Conservation (phyloP, 2,888 invertebrate genomes). For the Drosophila seclusa region DNA sequence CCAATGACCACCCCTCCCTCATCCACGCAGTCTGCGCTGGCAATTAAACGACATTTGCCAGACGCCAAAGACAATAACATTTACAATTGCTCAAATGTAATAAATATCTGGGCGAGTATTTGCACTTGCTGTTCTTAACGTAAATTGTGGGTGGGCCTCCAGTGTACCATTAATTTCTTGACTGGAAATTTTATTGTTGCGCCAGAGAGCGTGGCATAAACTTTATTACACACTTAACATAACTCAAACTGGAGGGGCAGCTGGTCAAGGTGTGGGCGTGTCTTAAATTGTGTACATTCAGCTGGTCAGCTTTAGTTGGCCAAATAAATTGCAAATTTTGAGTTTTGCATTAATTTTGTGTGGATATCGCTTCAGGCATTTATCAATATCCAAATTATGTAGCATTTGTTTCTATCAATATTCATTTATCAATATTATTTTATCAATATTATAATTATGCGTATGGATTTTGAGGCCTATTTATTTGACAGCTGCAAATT, state of each 20-base stretch:
- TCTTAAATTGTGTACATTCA: slow-evolving; percentile 1
- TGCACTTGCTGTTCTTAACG: slow-evolving; percentile 16
- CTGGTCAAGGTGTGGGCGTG: slow-evolving; percentile 35
- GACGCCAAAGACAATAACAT: slow-evolving; percentile 79
- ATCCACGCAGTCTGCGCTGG: slow-evolving; percentile 31
- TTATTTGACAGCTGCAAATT: slow-evolving; percentile 37
- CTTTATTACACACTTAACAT: slow-evolving; percentile 68
- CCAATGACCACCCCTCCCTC: not conserved
- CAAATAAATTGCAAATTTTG: slow-evolving; percentile 11
- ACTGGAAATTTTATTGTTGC: slow-evolving; percentile 64
- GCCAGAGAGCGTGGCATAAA: slow-evolving; percentile 58
- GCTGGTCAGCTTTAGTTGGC: slow-evolving; percentile 10
- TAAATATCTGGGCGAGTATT: slow-evolving; percentile 58
- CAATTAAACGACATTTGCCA: slow-evolving; percentile 78
- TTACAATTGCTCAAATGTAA: slow-evolving; percentile 79
- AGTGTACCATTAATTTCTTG: slow-evolving; percentile 54
- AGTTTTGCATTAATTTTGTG: slow-evolving; percentile 1
- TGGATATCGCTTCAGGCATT: slow-evolving; percentile 10
- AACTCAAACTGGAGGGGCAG: slow-evolving; percentile 44
- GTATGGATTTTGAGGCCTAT: slow-evolving; percentile 7
- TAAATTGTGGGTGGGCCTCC: slow-evolving; percentile 46
- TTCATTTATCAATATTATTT: slow-evolving; percentile 28
- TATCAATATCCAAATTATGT: slow-evolving; percentile 1
- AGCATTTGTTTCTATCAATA: slow-evolving; percentile 27
- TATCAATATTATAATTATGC: slow-evolving; percentile 62